These are phyloP conservation scores for Galagoides demidoff DNA, from an alignment of 2,797 vertebrate genomes.

Conservation along the genomic window DNA sequence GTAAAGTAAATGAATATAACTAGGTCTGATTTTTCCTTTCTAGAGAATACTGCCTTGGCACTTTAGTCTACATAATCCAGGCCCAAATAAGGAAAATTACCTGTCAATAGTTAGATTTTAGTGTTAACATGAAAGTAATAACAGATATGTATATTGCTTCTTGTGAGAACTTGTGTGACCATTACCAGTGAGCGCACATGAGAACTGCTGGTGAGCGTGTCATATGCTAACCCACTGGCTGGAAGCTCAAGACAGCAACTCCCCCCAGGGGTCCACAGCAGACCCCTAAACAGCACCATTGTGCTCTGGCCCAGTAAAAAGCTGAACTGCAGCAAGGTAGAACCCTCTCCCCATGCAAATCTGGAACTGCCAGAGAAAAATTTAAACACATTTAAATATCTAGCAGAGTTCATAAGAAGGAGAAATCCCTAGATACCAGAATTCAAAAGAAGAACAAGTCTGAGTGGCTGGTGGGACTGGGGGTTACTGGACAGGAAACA, in stretches of 20 bases:
- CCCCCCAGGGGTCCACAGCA: background rate
- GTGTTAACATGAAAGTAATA: background rate
- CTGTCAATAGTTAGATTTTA: background rate
- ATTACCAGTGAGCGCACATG: rapidly evolving
- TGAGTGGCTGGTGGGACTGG: rapidly evolving
- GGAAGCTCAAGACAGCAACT: background rate
- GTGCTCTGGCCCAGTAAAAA: background rate
- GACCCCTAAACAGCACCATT: background rate
- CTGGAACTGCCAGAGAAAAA: background rate
- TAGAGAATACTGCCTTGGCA: background rate
- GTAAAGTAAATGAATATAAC: background rate
- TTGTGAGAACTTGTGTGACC: background rate
- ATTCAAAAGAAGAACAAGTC: background rate
- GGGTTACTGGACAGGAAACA: background rate
- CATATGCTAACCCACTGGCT: background rate
- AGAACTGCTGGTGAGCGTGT: rapidly evolving
- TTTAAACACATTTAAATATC: background rate
- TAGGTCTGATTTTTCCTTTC: background rate
- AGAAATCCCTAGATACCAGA: background rate
- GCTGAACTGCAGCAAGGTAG: background rate
- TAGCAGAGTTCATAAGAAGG: background rate
- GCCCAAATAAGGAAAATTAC: background rate
- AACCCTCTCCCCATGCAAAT: background rate
- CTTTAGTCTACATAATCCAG: background rate
- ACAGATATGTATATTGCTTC: background rate